These are phyloP conservation scores for Dendrocincla fuliginosa DNA, from an alignment of 2,797 vertebrate genomes.

Conservation along the genomic window DNA sequence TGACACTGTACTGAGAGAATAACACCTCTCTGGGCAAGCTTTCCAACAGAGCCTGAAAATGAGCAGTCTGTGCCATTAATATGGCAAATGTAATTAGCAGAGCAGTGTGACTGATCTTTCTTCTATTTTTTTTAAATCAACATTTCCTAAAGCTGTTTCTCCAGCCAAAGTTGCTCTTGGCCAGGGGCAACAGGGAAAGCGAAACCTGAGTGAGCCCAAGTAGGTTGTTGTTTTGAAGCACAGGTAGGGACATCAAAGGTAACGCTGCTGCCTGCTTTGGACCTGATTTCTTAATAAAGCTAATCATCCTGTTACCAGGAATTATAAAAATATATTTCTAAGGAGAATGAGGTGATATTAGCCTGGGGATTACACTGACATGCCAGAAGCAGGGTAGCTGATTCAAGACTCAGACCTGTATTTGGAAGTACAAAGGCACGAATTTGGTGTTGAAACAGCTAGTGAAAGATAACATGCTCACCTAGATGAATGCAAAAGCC, in stretches of 20 bases:
- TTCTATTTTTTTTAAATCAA: background rate
- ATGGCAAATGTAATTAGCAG: constrained; percentile 48
- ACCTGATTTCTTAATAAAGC: background rate
- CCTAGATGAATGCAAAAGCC: background rate
- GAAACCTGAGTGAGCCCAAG: background rate
- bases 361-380: background rate
- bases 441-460: background rate
- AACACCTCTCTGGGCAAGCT: constrained; percentile 62
- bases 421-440: background rate
- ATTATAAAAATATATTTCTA: background rate
- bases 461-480: background rate
- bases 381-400: background rate
- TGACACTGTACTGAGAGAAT: constrained; percentile 49
- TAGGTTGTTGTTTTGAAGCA: background rate
- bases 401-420: background rate
- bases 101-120: constrained; percentile 1
- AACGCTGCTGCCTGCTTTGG: background rate
- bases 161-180: background rate
- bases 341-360: background rate
- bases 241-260: background rate
- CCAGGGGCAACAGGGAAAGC: background rate
- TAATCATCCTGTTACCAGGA: background rate
- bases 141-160: constrained; percentile 58
- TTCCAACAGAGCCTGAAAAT: constrained; percentile 62
- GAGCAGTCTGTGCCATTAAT: constrained; percentile 51